Percentiles rank a stretch among this genome's conserved stretches.
Conservation (phyloP, 2,113 vertebrate genomes). For the Sapayoa aenigma region DNA sequence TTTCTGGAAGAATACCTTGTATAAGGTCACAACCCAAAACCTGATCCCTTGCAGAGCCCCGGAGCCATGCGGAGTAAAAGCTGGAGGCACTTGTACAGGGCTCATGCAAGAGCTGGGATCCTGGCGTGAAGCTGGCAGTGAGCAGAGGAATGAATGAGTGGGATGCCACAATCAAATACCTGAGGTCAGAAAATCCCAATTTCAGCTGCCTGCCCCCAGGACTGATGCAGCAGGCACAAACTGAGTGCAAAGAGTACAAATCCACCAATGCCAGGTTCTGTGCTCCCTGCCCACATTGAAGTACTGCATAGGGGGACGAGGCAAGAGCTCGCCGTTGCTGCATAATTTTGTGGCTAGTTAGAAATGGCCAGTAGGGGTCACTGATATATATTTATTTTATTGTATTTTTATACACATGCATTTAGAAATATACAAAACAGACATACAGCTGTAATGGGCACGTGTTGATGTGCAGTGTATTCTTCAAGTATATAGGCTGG, state of each 20-base stretch:
- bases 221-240: not conserved
- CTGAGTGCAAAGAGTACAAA: not conserved
- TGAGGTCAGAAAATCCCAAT: not conserved
- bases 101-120: not conserved
- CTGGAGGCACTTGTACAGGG: not conserved
- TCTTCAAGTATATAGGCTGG: not conserved
- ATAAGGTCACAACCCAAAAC: not conserved
- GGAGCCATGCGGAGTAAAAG: not conserved
- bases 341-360: not conserved
- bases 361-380: conserved; percentile 46
- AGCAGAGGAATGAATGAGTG: not conserved
- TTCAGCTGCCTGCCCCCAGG: not conserved
- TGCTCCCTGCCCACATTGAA: accelerated
- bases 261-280: not conserved
- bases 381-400: conserved; percentile 33
- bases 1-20: not conserved
- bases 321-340: not conserved
- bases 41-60: not conserved
- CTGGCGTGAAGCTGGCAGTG: accelerated
- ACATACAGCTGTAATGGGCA: not conserved
- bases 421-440: not conserved
- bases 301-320: not conserved
- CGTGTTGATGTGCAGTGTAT: not conserved
- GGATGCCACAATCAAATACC: not conserved
- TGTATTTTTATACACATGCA: not conserved